phyloP scores from a whole-genome alignment of 2,888 invertebrate species.

The Actias luna region DNA sequence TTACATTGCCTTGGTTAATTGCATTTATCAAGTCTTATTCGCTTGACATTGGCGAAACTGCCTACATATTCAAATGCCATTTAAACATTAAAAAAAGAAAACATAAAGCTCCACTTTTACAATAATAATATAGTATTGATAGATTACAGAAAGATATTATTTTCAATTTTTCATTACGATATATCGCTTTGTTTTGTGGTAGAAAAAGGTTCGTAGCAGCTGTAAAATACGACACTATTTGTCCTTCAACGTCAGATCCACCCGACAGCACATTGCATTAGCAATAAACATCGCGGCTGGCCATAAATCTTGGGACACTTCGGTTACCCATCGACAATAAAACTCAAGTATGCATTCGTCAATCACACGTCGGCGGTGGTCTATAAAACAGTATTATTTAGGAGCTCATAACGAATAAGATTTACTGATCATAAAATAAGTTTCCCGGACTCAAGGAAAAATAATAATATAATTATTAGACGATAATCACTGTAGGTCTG shows the following conservation, averaged over 20 bases:
- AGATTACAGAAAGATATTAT: neutral
- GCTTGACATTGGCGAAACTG: no score
- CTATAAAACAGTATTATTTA: constrained; percentile 79
- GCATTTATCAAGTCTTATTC: no score
- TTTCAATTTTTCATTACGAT: neutral
- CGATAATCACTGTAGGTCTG: constrained; percentile 5
- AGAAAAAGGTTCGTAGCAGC: neutral
- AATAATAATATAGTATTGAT: neutral
- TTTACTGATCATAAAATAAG: constrained; percentile 73
- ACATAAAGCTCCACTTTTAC: neutral
- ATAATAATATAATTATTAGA: neutral
- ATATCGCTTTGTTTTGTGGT: neutral
- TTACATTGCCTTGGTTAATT: no score
- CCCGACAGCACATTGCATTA: constrained; percentile 51
- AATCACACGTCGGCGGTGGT: constrained; percentile 60
- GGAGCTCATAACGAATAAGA: constrained; percentile 73
- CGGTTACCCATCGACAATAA: constrained; percentile 60
- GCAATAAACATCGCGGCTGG: constrained; percentile 65
- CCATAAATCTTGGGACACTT: constrained; percentile 66
- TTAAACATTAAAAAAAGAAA: no score
- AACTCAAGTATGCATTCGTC: constrained; percentile 67
- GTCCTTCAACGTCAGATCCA: constrained; percentile 32
- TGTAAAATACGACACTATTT: constrained; percentile 16
- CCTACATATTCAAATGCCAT: no score
- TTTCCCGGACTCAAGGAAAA: constrained; percentile 9